These are phyloP conservation scores for Acholoe squamosa DNA, from an alignment of 2,888 invertebrate genomes.

Conservation along the genomic window DNA sequence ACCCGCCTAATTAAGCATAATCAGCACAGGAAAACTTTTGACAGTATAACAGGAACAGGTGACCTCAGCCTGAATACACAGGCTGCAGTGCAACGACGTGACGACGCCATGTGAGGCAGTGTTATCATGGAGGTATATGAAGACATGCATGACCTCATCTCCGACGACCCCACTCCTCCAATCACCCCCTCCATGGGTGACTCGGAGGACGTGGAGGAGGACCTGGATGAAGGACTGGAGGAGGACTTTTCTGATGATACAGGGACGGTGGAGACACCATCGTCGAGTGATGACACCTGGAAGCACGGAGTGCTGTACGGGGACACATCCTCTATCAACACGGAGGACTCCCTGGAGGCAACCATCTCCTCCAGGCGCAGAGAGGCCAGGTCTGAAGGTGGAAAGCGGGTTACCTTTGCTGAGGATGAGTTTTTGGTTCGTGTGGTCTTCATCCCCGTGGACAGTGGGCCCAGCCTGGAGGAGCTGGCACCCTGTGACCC, in stretches of 20 bases:
- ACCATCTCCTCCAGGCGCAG: background rate
- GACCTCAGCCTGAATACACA: background rate
- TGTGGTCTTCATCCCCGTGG: constrained; percentile 41
- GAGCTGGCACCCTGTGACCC: constrained; percentile 49
- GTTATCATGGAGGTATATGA: background rate
- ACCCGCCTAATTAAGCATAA: background rate
- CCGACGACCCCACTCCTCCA: background rate
- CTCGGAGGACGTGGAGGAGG: background rate
- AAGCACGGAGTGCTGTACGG: background rate
- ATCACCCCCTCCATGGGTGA: background rate
- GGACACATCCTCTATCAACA: constrained; percentile 8
- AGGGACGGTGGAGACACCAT: background rate
- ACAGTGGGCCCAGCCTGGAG: constrained; percentile 31
- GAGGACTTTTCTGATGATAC: background rate
- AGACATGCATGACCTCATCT: background rate
- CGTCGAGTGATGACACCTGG: constrained; percentile 32
- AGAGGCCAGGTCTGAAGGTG: background rate
- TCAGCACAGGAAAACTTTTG: background rate
- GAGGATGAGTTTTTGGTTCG: constrained; percentile 22
- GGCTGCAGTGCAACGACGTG: background rate
- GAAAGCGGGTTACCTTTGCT: constrained; percentile 27
- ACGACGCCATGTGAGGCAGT: background rate
- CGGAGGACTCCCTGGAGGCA: background rate
- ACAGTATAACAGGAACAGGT: background rate
- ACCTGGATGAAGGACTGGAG: background rate